These are phyloP conservation scores for Crypturellus tataupa DNA, from an alignment of 2,797 vertebrate species.

Conservation along the genomic window DNA sequence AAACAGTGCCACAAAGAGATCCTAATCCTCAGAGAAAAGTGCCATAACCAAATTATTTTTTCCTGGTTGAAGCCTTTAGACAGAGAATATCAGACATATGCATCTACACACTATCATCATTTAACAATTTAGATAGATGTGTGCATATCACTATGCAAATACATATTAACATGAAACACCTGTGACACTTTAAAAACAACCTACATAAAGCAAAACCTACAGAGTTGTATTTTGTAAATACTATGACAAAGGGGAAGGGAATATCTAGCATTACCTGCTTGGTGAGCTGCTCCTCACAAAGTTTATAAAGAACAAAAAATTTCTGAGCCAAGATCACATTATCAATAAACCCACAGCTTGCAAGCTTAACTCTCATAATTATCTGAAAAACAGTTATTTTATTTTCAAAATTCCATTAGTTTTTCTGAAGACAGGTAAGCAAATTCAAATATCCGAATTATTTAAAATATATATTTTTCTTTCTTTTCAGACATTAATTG, in stretches of 20 bases:
- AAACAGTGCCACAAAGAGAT: not conserved
- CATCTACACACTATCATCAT: not conserved
- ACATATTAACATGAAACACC: not conserved
- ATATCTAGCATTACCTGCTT: slow-evolving; percentile 78
- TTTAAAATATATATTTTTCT: not conserved
- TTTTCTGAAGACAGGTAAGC: not conserved
- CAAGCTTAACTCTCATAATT: slow-evolving; percentile 86
- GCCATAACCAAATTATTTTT: not conserved
- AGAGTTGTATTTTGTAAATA: not conserved
- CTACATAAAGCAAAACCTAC: not conserved
- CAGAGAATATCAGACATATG: not conserved
- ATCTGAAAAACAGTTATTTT: slow-evolving; percentile 77
- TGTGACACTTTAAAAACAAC: not conserved
- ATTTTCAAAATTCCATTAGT: not conserved
- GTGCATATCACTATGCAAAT: not conserved
- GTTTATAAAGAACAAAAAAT: slow-evolving; percentile 84
- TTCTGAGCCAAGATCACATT: slow-evolving; percentile 82
- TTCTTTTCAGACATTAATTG: not conserved
- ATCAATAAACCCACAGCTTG: slow-evolving; percentile 84
- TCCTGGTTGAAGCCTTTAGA: not conserved
- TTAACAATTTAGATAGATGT: not conserved
- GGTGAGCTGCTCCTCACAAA: slow-evolving; percentile 85
- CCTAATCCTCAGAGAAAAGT: not conserved
- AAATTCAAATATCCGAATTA: not conserved
- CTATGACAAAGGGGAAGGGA: not conserved